A percentile compares a stretch with the other conserved stretches of the same genome.
Evolutionary conservation across 2,797 vertebrate genomes (phyloP).

Genomic region (Hemitrygon akajei): DNA sequence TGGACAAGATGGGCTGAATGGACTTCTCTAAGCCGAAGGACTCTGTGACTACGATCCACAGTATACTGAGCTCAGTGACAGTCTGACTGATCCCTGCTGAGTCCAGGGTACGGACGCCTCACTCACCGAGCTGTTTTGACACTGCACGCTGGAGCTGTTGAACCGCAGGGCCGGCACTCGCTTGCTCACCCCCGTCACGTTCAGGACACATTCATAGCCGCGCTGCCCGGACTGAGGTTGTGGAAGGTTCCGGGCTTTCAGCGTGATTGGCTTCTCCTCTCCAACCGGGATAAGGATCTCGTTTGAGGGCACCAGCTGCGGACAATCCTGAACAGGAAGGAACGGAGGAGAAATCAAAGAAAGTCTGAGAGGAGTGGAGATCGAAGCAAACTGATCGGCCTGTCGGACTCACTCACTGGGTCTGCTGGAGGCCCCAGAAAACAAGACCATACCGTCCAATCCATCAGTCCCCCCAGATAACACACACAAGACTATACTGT

Average conservation of each 20-base stretch:
- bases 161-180: conserved; percentile 90
- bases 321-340: conserved; percentile 73
- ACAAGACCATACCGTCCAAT: neutral
- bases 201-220: conserved; percentile 89
- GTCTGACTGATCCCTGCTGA: neutral
- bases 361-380: neutral
- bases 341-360: neutral
- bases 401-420: too few relatives aligned
- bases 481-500: too few relatives aligned
- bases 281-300: conserved; percentile 93
- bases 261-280: conserved; percentile 91
- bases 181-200: conserved; percentile 81
- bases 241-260: conserved; percentile 88
- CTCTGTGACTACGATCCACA: too few relatives aligned
- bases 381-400: too few relatives aligned
- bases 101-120: neutral
- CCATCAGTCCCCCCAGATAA: too few relatives aligned
- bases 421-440: neutral
- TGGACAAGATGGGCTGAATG: too few relatives aligned
- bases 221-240: conserved; percentile 96
- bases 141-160: conserved; percentile 98
- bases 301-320: conserved; percentile 85
- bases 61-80: too few relatives aligned
- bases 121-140: conserved; percentile 96
- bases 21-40: too few relatives aligned